A percentile compares a stretch with the other conserved stretches of the same genome.
phyloP scores from a whole-genome alignment of 2,113 vertebrate species.

The Aplodontia rufa region DNA sequence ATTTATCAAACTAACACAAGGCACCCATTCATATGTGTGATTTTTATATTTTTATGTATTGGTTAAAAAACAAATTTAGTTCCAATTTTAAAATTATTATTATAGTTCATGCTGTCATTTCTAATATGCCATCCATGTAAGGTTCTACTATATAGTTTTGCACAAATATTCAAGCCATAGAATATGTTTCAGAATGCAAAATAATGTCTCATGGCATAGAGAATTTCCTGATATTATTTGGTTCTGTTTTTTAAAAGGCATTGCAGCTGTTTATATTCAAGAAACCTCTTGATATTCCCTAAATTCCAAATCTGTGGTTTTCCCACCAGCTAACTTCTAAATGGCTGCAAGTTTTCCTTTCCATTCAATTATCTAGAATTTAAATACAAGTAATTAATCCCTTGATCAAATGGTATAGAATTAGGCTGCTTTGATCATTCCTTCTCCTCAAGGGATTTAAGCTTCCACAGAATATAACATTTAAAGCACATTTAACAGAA shows the following conservation, averaged over 20 bases:
- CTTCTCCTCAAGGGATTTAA: neutral
- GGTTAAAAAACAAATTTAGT: neutral
- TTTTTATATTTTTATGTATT: neutral
- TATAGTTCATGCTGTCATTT: neutral
- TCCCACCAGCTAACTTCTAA: constrained; percentile 40
- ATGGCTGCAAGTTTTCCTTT: constrained; percentile 35
- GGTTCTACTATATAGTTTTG: neutral
- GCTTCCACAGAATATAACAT: neutral
- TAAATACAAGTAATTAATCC: constrained; percentile 62
- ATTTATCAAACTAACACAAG: neutral
- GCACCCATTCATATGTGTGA: neutral
- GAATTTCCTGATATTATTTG: neutral
- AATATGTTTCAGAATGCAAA: neutral
- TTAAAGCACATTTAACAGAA: constrained; percentile 45
- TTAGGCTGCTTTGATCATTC: constrained; percentile 37
- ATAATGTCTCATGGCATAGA: neutral
- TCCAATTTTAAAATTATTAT: neutral
- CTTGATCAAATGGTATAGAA: constrained; percentile 58
- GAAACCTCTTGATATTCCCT: neutral
- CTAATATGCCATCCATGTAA: neutral
- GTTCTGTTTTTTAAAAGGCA: neutral
- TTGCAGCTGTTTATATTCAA: constrained; percentile 36
- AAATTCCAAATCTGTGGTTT: constrained; percentile 11
- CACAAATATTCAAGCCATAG: neutral
- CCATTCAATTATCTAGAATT: constrained; percentile 52